Evolutionary conservation across 2,797 vertebrate genomes (phyloP).

Genomic region (Propithecus perrieri): DNA sequence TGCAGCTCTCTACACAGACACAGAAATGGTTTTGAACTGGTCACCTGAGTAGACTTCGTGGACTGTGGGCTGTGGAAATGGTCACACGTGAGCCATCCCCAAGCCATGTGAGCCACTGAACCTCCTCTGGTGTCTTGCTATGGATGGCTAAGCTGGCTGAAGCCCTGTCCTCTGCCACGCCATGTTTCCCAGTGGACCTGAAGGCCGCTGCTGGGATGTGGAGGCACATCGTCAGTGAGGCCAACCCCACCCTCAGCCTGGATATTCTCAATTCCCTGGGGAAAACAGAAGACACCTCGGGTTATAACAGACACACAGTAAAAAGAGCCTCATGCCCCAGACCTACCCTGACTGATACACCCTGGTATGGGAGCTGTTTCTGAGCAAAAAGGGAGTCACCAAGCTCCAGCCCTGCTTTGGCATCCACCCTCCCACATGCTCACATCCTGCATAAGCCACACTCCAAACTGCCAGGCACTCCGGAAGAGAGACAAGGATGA

Average conservation of each 20-base stretch:
- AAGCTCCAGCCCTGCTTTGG: background rate
- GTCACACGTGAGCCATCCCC: background rate
- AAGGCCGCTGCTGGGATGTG: background rate
- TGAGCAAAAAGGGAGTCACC: background rate
- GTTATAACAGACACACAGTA: background rate
- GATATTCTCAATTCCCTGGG: background rate
- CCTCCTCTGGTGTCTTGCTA: background rate
- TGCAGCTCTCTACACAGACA: background rate
- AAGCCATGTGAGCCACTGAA: background rate
- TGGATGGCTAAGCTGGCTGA: fast-evolving
- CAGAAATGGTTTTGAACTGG: background rate
- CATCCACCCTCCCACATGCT: fast-evolving
- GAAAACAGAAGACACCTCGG: background rate
- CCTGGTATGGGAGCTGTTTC: background rate
- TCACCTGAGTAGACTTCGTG: background rate
- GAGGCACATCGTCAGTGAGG: background rate
- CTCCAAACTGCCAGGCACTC: background rate
- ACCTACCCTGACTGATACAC: background rate
- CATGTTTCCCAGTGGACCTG: background rate
- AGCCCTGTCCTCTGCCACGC: fast-evolving
- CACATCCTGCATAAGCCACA: fast-evolving
- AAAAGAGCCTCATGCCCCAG: background rate
- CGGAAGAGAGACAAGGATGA: background rate
- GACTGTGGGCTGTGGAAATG: background rate
- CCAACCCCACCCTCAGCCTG: background rate